Base-by-base conservation (phyloP, 2,113 vertebrate species). In the Callipepla californica region DNA sequence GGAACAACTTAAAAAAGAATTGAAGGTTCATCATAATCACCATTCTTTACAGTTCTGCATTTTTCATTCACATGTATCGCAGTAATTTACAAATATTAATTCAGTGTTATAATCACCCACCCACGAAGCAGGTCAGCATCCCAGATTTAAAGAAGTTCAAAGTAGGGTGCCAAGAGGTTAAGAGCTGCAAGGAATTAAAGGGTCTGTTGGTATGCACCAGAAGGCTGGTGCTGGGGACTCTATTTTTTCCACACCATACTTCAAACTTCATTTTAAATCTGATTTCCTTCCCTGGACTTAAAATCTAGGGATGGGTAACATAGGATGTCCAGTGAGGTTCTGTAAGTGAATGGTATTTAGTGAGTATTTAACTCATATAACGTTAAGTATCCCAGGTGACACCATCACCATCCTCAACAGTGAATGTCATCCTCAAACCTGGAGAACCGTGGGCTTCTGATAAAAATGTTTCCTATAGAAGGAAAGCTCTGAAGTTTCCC, bases 1-100 rank as follows among this genome's bases (percentile, higher is more conserved):
- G 95, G 95, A 89, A 85, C n/a, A 75, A 89, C 92, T 96, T 97
- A 95, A 94, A 95, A 95, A 96, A 93, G 94, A 91, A 87, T 95
- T 92, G 83, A 67, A 92, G 61, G 91, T 87, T 95, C 91, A 92
- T 78, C 87, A 45, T 90, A 92, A 83, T 92, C 91, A 74, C 85
- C 51, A 79, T 95, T 95, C 82, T 86, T 95, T 95, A 73, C 94
- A 94, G 87, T 96, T 94, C 91, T 91, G 80, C 85, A 94, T 95
- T 91, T 95, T 96, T 91, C 91, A 96, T 96, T 96, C 90, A 92
- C 92, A 92, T 92, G 74, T 93, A 83, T 95, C 28, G 6, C 93
- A 94, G 86, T 58, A 87, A 77, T 95, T 97, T 95, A 94, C 91
- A 95, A 94, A 95, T 87, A 96, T 95, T 93, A 95, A 95, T 94